Base-by-base conservation (phyloP, 2,113 vertebrate genomes). In the Caracal caracal region DNA sequence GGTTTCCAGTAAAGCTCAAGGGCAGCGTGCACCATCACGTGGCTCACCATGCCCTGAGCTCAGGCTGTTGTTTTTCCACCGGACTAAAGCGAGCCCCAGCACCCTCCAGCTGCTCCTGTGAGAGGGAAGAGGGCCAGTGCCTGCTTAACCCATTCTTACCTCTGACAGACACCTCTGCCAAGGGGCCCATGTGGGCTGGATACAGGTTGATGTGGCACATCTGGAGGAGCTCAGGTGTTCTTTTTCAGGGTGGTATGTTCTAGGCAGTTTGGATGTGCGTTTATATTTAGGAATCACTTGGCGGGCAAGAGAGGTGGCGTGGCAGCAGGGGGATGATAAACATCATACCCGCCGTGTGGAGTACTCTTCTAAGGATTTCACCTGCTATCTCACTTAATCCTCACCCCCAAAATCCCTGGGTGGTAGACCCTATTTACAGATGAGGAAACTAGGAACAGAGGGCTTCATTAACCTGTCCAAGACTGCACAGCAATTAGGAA, bases 1-100 rank as follows among this genome's bases (percentile, higher is more conserved):
- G 33, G 73, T 88, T 97, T 96, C 96, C 91, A 40, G 53, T 94
- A 51, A 53, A 82, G 91, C 71, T 81, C 26, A 63, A 5, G 63
- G 81, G 56, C 47, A 24, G 53, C 3, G 19, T 26, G 10, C 84
- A 37, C 19, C 4, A 0, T 47, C 92, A 56, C 2, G 4, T 78
- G 93, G 26, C 59, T 81, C 71, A 16, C 59, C 35, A 5, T 26
- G 4, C 37, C 28, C 90, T 33, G 65, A 90, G 49, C 37, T 56
- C 68, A 12, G 89, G 37, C 84, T 94, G 26, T 61, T 95, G 70
- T 89, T 86, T 97, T 88, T 78, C 83, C 19, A 4, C 61, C 28
- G 15, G 70, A 76, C 33, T 65, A 1, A 59, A 93, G 78, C 40
- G 75, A 81, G 61, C 53, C 84, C 90, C 37, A 17, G 53, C 51